A percentile compares a stretch with the other conserved stretches of the same genome.
phyloP scores from a whole-genome alignment of 1,140 invertebrate genomes.

The Drosophila teissieri region DNA sequence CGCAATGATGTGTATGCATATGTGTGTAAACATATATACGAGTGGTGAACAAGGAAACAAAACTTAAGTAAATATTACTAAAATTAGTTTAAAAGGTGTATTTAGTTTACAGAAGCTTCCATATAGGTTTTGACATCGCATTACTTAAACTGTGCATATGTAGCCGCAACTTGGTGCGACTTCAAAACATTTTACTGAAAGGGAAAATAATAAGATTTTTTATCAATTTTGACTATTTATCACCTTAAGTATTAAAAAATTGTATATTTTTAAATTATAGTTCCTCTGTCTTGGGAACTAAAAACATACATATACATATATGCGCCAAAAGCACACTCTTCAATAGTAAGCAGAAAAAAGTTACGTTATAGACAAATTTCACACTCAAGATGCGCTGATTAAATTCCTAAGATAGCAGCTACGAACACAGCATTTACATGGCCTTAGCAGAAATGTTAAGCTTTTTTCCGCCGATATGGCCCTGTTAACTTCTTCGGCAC shows the following conservation, averaged over 20 bases:
- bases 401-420: conserved; percentile 1
- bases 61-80: no score
- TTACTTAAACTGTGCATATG: no score
- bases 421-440: background rate
- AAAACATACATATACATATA: background rate
- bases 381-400: conserved; percentile 1
- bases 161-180: no score
- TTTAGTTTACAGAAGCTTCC: no score
- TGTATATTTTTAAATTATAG: no score
- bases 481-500: conserved; percentile 25
- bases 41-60: background rate
- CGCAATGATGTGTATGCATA: background rate
- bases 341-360: background rate
- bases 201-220: no score
- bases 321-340: background rate
- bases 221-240: background rate
- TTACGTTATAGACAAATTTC: background rate
- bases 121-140: no score
- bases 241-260: no score
- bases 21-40: no score
- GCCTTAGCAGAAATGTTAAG: conserved; percentile 31
- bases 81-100: no score
- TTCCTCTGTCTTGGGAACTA: background rate
- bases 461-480: background rate
- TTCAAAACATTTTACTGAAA: no score